Percentiles rank a stretch among this genome's conserved stretches.
Conservation (phyloP, 2,797 vertebrate genomes). For the Leptodactylus fallax region DNA sequence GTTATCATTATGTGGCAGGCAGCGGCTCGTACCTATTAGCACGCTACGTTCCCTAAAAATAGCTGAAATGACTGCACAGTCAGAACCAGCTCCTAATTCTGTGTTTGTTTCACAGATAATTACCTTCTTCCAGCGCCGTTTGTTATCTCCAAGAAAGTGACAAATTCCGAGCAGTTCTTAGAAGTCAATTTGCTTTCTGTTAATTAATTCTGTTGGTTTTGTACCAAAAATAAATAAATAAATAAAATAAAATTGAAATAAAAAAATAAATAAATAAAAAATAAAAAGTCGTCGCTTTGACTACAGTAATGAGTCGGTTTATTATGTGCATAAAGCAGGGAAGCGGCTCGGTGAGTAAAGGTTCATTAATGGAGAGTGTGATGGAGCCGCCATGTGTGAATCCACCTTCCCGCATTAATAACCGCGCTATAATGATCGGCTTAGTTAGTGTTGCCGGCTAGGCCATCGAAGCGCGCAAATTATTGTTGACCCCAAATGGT, state of each 20-base stretch:
- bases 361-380: slow-evolving; percentile 15
- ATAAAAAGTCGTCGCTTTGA: neutral
- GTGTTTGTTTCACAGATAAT: slow-evolving; percentile 34
- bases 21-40: neutral
- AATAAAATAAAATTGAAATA: neutral
- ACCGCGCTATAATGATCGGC: neutral
- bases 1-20: no score
- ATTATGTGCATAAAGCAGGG: neutral
- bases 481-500: slow-evolving; percentile 31
- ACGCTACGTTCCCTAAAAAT: neutral
- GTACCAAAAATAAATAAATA: neutral
- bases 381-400: neutral
- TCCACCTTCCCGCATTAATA: slow-evolving; percentile 11
- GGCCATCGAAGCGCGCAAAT: slow-evolving; percentile 3
- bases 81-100: neutral
- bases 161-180: neutral
- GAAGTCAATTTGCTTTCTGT: slow-evolving; percentile 22
- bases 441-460: neutral
- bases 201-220: slow-evolving; percentile 34
- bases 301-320: neutral
- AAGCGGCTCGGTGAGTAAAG: slow-evolving; percentile 7
- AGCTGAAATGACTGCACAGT: neutral
- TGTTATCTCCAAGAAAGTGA: neutral
- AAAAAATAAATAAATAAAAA: neutral
- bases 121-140: neutral